Evolutionary conservation across 2,113 vertebrate genomes (phyloP), one percentile per base, ranked within the genome.

Genomic region (Notarius lentiginosus): DNA sequence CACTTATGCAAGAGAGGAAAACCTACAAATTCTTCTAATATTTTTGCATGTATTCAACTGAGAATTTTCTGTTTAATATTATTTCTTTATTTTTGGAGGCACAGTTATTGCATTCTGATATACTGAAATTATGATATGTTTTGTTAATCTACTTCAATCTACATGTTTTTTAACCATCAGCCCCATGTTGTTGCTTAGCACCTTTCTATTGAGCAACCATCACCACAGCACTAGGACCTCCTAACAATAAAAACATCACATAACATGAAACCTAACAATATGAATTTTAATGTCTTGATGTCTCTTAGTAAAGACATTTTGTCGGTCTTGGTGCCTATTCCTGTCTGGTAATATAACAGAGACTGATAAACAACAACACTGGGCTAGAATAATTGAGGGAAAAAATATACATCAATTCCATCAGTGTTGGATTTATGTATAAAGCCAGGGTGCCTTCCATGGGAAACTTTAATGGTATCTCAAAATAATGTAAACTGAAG

Each of bases 1-100:
- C 41, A 79, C n/a, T 82, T 86, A 77, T n/a, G 14, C 34, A 51
- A 66, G 2, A 60, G 18, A 47, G 24, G n/a, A 55, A 66, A n/a
- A 30, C 4, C 75, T 58, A 85, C 7, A 66, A 11, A 10, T 20
- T 79, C 56, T 66, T 87, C 22, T 63, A 47, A 51, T 55, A 11
- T 73, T 89, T 89, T 80, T 84, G 61, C 63, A 51, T 81, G 75
- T 81, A 9, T 79, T 86, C 56, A 86, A 65, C 22, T 65, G 53
- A 22, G 34, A 53, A 20, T 70, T 77, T 61, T 77, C 66, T 56
- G 14, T 84, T 72, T 22, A 68, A 51, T 68, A 47, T 86, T 68
- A 24, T 76, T 79, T 79, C n/a, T 49, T 79, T 72, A 66, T 73
- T 47, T 61, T 66, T 66, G 4, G 18, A 76, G 8, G 27, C 49